Evolutionary conservation across 2,113 vertebrate species (phyloP).

Genomic region (Bos indicus): DNA sequence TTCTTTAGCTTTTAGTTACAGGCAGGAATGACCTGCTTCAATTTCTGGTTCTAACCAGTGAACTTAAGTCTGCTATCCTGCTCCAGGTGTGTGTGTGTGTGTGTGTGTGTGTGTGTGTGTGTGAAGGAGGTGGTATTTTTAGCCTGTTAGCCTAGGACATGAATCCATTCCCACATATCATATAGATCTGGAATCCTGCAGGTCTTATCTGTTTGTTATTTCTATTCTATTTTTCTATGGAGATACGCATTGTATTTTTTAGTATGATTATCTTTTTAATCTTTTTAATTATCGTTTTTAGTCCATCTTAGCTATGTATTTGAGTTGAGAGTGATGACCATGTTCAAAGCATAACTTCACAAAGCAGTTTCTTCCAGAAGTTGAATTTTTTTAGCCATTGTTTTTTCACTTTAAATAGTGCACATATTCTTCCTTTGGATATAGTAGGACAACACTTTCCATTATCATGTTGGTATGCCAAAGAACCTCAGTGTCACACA

Average conservation of each 20-base stretch:
- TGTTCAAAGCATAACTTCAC: background rate
- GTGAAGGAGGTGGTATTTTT: background rate
- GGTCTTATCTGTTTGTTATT: background rate
- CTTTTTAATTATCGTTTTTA: background rate
- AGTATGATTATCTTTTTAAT: background rate
- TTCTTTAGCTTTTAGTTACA: background rate
- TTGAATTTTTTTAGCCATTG: background rate
- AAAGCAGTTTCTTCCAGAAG: background rate
- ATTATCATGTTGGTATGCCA: background rate
- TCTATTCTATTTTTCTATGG: background rate
- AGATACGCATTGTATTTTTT: background rate
- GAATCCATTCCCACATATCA: background rate
- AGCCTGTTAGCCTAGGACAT: background rate
- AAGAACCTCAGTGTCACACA: background rate
- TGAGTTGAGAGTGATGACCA: background rate
- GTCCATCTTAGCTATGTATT: background rate
- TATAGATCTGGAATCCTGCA: background rate
- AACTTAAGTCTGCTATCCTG: background rate
- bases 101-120: background rate
- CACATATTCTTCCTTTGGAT: background rate
- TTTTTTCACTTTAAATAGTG: background rate
- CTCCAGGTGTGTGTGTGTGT: too few species aligned
- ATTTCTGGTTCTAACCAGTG: background rate
- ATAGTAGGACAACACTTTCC: background rate
- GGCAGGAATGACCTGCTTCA: background rate